Conservation (phyloP, 2,888 invertebrate species). For the Dicycla oo region DNA sequence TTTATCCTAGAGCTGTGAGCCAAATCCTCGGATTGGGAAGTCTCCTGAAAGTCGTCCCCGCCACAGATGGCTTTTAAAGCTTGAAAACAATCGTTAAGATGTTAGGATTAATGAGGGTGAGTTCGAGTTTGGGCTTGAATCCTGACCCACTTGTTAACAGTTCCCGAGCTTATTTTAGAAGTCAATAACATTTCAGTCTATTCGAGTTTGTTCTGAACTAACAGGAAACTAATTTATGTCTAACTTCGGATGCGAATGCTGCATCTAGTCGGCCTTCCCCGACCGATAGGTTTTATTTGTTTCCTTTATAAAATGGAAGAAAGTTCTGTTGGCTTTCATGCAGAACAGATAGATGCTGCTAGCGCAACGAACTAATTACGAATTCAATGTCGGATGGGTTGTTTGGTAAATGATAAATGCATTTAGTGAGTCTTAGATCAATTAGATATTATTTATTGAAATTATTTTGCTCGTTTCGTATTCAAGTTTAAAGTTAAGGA, state of each 20-base stretch:
- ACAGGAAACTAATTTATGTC: slow-evolving; percentile 67
- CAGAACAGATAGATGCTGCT: slow-evolving; percentile 10
- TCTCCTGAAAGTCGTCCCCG: slow-evolving; percentile 70
- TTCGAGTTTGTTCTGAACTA: slow-evolving; percentile 60
- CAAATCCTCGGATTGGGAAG: slow-evolving; percentile 73
- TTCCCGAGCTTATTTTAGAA: slow-evolving; percentile 67
- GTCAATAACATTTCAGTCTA: slow-evolving; percentile 64
- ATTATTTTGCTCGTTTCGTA: background rate
- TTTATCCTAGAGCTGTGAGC: slow-evolving; percentile 71
- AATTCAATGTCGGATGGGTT: slow-evolving; percentile 9
- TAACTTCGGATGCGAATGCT: slow-evolving; percentile 55
- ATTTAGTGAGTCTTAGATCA: background rate
- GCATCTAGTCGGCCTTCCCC: slow-evolving; percentile 28
- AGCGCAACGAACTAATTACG: slow-evolving; percentile 30
- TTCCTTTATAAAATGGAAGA: slow-evolving; percentile 34
- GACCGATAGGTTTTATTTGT: slow-evolving; percentile 50
- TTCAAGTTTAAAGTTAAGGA: background rate
- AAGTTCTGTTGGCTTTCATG: slow-evolving; percentile 11
- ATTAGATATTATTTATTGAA: slow-evolving; percentile 5
- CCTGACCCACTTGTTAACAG: slow-evolving; percentile 66
- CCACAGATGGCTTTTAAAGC: slow-evolving; percentile 83
- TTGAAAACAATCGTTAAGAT: slow-evolving; percentile 83
- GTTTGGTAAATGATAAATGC: slow-evolving; percentile 7
- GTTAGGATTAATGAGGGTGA: slow-evolving; percentile 75
- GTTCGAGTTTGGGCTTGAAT: slow-evolving; percentile 64